Conservation (phyloP, 2,888 invertebrate genomes). For the Drosophila siamana region DNA sequence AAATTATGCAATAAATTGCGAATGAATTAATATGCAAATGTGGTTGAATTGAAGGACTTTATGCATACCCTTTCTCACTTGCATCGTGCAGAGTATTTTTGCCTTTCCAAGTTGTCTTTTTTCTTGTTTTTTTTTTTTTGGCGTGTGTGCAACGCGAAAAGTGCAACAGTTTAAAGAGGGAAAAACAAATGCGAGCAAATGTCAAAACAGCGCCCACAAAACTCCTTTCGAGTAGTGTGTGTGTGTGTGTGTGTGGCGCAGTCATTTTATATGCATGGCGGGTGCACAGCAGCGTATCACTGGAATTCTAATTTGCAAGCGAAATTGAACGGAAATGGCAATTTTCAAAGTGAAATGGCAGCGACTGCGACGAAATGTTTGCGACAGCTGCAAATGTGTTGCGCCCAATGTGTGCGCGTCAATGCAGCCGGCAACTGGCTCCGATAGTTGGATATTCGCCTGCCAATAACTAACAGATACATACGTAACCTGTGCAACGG, state of each 20-base stretch:
- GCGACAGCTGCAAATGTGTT: conserved; percentile 65
- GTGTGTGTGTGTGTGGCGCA: conserved; percentile 21
- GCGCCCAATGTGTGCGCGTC: too few relatives aligned
- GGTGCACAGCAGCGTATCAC: conserved; percentile 71
- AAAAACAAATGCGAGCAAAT: conserved; percentile 55
- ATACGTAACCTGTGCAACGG: too few relatives aligned
- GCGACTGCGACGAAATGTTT: conserved; percentile 61
- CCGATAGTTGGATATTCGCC: too few relatives aligned
- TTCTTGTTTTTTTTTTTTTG: conserved; percentile 22
- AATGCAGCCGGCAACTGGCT: too few relatives aligned
- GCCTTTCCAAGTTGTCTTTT: conserved; percentile 7
- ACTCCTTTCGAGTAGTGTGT: not conserved
- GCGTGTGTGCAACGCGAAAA: conserved; percentile 41
- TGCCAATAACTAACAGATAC: too few relatives aligned
- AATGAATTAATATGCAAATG: too few relatives aligned
- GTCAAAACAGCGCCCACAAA: conserved; percentile 61
- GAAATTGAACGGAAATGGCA: conserved; percentile 83
- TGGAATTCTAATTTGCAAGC: conserved; percentile 80
- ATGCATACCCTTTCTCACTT: too few relatives aligned
- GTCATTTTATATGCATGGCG: conserved; percentile 74
- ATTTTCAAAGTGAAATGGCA: conserved; percentile 82
- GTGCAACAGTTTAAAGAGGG: conserved; percentile 58
- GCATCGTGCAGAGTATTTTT: conserved; percentile 23
- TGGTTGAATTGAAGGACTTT: too few relatives aligned
- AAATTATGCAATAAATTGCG: too few relatives aligned